Evolutionary conservation across 2,888 invertebrate genomes (phyloP), one percentile per base, ranked within the genome.

Genomic region (Ligdia adustata): DNA sequence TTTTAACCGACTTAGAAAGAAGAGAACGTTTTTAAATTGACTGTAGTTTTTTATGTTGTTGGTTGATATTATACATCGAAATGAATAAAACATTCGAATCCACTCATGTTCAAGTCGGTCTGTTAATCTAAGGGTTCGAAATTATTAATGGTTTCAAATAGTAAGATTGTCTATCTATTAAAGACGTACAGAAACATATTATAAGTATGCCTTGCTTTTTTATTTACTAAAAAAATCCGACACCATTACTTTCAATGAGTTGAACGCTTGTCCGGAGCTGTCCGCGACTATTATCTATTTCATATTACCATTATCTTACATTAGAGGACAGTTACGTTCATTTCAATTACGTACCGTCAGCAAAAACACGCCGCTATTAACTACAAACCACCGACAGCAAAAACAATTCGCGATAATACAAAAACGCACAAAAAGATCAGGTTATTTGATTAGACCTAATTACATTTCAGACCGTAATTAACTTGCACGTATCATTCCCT

Each of bases 371-470:
- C 62, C 63, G 54, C 58, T 61, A 69, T 62, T 63, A 69, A 66
- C 61, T 62, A 60, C 57, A 64, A 61, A 55, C 57, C 41, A 55
- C 61, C 68, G 67, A 67, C 64, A 43, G 47, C 57, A 74, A 74
- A 74, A 77, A 72, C 63, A 52, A 58, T 66, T 73, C 65, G 67
- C 70, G 64, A 64, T 67, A 71, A 71, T 67, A 73, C 73, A 77
- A 78, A 49, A 77, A 77, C 67, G 67, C 62, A 80, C 60, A 76
- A 79, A 75, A 79, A 82, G 87, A 87, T 89, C 76, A 80, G 72
- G 76, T 81, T 86, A 87, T 86, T 88, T 84, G 88, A 88, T 88
- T 86, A 88, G 71, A 76, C 76, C 86, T 89, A 88, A 88, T 89
- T 86, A 86, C 82, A 79, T 85, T 83, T 83, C 84, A 79, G 82